Conservation (phyloP, 2,888 invertebrate genomes). For the Acheta domesticus region DNA sequence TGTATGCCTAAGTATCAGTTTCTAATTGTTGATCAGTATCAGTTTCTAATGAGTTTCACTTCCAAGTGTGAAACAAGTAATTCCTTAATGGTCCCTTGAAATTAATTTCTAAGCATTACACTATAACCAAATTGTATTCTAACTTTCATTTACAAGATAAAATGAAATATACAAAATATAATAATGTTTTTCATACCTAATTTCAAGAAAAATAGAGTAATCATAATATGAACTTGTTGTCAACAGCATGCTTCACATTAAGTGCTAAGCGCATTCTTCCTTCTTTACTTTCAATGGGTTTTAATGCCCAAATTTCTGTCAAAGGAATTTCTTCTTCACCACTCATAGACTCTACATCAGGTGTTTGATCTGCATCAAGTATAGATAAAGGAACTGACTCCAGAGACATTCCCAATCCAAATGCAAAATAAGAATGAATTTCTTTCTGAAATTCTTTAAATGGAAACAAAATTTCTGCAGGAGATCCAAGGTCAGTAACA, state of each 20-base stretch:
- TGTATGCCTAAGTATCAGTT: too few relatives aligned
- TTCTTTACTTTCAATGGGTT: constrained; percentile 57
- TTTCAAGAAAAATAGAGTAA: not conserved
- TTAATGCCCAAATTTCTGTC: constrained; percentile 62
- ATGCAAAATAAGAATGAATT: constrained; percentile 55
- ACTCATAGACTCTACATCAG: constrained; percentile 56
- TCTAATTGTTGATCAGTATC: too few relatives aligned
- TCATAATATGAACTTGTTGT: constrained; percentile 47
- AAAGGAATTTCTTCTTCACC: constrained; percentile 57
- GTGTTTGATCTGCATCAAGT: constrained; percentile 56
- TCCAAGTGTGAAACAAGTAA: too few relatives aligned
- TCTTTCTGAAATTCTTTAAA: constrained; percentile 54
- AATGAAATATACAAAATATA: too few relatives aligned
- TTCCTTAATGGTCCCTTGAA: too few relatives aligned
- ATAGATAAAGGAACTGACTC: constrained; percentile 59
- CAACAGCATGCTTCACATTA: constrained; percentile 62
- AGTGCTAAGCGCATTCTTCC: constrained; percentile 61
- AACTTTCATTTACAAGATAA: too few relatives aligned
- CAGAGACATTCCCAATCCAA: constrained; percentile 58
- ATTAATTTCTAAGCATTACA: too few relatives aligned
- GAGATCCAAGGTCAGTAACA: constrained; percentile 58
- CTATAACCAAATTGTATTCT: too few relatives aligned
- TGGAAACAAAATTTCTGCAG: constrained; percentile 56
- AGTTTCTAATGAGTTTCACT: too few relatives aligned
- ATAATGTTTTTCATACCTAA: too few relatives aligned